A percentile compares a stretch with the other conserved stretches of the same genome.
These are phyloP conservation scores for Hesperophylax magnus DNA, from an alignment of 1,140 invertebrate species.

Conservation along the genomic window DNA sequence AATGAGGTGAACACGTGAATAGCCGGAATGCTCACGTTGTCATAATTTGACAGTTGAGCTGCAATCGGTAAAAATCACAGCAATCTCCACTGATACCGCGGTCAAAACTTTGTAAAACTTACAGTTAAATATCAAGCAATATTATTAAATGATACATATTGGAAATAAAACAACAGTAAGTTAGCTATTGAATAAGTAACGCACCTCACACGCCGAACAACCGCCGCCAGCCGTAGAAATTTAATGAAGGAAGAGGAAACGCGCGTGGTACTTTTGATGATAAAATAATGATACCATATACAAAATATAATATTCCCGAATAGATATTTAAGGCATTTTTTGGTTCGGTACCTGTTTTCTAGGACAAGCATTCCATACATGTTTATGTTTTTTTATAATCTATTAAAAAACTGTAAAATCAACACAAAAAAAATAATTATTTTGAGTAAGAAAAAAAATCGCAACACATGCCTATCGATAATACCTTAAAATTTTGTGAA, in stretches of 20 bases:
- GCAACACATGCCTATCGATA: too few relatives aligned
- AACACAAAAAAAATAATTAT: too few relatives aligned
- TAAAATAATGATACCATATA: neutral
- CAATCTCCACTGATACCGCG: neutral
- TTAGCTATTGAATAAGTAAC: slow-evolving; percentile 2
- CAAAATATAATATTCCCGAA: too few relatives aligned
- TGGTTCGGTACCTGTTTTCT: too few relatives aligned
- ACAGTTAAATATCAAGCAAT: neutral
- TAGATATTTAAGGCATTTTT: too few relatives aligned
- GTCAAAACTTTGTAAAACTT: neutral
- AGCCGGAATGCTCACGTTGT: neutral
- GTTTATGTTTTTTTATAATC: too few relatives aligned
- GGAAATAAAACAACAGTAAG: neutral
- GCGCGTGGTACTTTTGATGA: neutral
- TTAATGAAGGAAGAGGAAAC: slow-evolving; percentile 46
- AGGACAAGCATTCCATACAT: too few relatives aligned
- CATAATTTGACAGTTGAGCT: neutral
- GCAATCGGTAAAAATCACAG: slow-evolving; percentile 27
- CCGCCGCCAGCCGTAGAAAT: slow-evolving; percentile 8
- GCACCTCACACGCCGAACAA: slow-evolving; percentile 28
- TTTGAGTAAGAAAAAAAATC: too few relatives aligned
- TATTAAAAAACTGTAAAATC: too few relatives aligned
- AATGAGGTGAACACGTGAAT: too few relatives aligned
- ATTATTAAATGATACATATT: neutral
- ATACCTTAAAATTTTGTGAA: too few relatives aligned